These are phyloP conservation scores for Biston stratarius DNA, from an alignment of 2,888 invertebrate genomes.

Conservation along the genomic window DNA sequence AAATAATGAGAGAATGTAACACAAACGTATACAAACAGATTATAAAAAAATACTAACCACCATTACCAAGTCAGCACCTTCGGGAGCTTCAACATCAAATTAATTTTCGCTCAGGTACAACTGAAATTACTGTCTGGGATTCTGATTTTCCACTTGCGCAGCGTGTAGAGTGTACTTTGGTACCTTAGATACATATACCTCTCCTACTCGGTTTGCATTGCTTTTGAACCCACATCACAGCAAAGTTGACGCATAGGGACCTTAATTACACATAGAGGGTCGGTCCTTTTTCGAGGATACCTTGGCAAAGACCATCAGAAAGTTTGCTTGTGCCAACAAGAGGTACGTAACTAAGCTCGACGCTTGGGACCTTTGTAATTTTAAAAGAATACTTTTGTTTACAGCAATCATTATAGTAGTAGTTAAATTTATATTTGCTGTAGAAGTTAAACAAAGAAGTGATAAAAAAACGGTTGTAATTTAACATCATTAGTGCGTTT, in stretches of 20 bases:
- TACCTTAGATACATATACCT: slow-evolving; percentile 42
- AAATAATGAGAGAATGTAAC: not conserved
- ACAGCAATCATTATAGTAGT: slow-evolving; percentile 12
- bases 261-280: slow-evolving; percentile 74
- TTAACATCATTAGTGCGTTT: slow-evolving; percentile 35
- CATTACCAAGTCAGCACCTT: slow-evolving; percentile 24
- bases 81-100: slow-evolving; percentile 28
- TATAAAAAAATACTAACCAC: slow-evolving; percentile 1
- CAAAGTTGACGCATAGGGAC: slow-evolving; percentile 71
- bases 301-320: slow-evolving; percentile 64
- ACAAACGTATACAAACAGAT: not conserved
- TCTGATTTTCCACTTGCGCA: slow-evolving; percentile 26
- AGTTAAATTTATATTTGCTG: slow-evolving; percentile 24
- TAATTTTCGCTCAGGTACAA: slow-evolving; percentile 47
- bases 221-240: slow-evolving; percentile 73
- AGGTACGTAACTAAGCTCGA: slow-evolving; percentile 33
- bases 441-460: slow-evolving; percentile 16
- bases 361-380: slow-evolving; percentile 33
- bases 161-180: slow-evolving; percentile 48
- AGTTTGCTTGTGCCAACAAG: slow-evolving; percentile 57
- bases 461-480: slow-evolving; percentile 2
- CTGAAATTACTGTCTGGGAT: slow-evolving; percentile 40
- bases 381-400: slow-evolving; percentile 7
- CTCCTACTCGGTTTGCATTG: slow-evolving; percentile 53
- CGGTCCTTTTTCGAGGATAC: slow-evolving; percentile 62